These are phyloP conservation scores for Palloptera scutellata DNA, from an alignment of 2,888 invertebrate species.

Conservation along the genomic window DNA sequence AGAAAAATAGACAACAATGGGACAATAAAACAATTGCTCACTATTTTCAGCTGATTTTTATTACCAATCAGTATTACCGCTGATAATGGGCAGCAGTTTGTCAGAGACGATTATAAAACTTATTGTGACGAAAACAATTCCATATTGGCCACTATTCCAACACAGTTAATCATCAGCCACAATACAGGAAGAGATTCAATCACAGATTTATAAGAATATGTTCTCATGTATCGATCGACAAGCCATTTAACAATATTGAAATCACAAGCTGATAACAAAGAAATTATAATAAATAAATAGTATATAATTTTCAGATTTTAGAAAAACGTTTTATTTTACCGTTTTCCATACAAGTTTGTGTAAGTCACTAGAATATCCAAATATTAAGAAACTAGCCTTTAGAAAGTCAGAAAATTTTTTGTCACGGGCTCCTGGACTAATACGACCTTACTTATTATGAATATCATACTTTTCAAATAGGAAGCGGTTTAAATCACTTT, in stretches of 20 bases:
- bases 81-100: conserved; percentile 29
- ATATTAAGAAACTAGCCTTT: no score
- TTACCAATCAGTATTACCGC: conserved; percentile 26
- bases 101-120: conserved; percentile 32
- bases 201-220: neutral
- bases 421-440: no score
- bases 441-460: no score
- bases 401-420: no score
- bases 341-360: no score
- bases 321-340: no score
- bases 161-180: conserved; percentile 42
- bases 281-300: no score
- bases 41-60: conserved; percentile 26
- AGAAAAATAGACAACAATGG: conserved; percentile 19
- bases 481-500: no score
- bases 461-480: no score
- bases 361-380: no score
- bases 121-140: conserved; percentile 38
- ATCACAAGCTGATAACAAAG: conserved; percentile 12
- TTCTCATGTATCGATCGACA: conserved; percentile 7
- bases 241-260: neutral
- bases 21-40: conserved; percentile 21
- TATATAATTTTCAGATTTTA: no score
- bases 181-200: neutral
- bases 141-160: conserved; percentile 45